Evolutionary conservation across 1,140 invertebrate genomes (phyloP).

Genomic region (Choristoneura fumiferana): DNA sequence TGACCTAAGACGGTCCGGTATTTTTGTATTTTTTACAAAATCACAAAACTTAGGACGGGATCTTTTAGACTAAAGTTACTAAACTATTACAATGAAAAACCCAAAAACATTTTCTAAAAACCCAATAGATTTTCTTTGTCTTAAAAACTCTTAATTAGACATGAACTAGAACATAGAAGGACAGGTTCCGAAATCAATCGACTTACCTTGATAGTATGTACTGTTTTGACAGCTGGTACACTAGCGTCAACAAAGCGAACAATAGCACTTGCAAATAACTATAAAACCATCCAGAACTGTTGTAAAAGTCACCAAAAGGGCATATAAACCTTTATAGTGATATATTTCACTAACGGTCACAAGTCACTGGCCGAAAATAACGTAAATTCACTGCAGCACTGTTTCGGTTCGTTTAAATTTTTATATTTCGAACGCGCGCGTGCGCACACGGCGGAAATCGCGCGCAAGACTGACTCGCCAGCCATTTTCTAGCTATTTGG

Average conservation of each 20-base stretch:
- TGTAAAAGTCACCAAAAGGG: too few relatives aligned
- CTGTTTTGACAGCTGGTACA: conserved; percentile 13
- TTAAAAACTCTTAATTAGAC: too few relatives aligned
- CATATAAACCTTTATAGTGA: background rate
- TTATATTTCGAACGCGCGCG: conserved; percentile 14
- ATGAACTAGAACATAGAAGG: background rate
- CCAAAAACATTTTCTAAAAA: too few relatives aligned
- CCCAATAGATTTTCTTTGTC: too few relatives aligned
- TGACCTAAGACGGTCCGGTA: background rate
- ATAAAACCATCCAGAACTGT: background rate
- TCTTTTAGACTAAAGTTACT: too few relatives aligned
- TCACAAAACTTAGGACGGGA: too few relatives aligned
- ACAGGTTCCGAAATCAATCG: conserved; percentile 10
- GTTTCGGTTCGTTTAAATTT: conserved; percentile 9
- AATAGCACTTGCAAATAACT: conserved; percentile 14
- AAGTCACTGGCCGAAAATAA: background rate
- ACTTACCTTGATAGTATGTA: conserved; percentile 8
- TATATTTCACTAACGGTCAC: background rate
- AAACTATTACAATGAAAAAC: too few relatives aligned
- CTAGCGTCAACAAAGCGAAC: conserved; percentile 10
- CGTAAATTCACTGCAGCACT: conserved; percentile 7
- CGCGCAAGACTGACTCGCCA: conserved; percentile 12
- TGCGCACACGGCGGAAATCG: conserved; percentile 15
- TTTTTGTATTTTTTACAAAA: too few relatives aligned
- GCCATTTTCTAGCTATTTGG: conserved; percentile 13